Evolutionary conservation across 2,888 invertebrate species (phyloP).

Genomic region (Seira ritae): DNA sequence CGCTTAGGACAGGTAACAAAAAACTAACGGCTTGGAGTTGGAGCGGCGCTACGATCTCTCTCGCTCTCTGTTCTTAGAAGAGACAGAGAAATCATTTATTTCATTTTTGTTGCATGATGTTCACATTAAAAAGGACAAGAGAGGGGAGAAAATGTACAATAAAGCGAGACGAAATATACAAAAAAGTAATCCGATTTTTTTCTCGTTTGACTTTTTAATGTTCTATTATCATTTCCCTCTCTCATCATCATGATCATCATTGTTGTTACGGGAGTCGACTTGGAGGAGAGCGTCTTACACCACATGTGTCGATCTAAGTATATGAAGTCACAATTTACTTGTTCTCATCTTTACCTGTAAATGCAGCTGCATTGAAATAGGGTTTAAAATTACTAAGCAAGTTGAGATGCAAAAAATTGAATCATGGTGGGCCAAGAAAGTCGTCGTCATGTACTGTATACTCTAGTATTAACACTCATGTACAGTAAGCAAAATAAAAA

Average conservation of each 20-base stretch:
- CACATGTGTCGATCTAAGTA: not conserved
- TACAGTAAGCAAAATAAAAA: no score
- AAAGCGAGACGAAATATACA: not conserved
- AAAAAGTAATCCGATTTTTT: conserved; percentile 50
- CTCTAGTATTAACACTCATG: no score
- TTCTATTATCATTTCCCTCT: not conserved
- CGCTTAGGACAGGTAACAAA: conserved; percentile 19
- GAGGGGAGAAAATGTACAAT: conserved; percentile 1
- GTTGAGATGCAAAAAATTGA: no score
- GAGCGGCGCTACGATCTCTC: conserved; percentile 3
- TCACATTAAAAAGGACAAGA: conserved; percentile 41
- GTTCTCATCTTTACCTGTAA: not conserved
- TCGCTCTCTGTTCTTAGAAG: conserved; percentile 15
- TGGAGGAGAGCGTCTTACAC: not conserved
- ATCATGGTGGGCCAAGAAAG: no score
- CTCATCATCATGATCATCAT: no score
- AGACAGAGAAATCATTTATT: conserved; percentile 44
- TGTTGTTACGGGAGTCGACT: not conserved
- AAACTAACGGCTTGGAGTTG: conserved; percentile 9
- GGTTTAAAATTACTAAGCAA: no score
- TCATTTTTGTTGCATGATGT: conserved; percentile 49
- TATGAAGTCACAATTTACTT: not conserved
- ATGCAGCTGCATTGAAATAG: no score
- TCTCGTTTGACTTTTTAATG: conserved; percentile 29
- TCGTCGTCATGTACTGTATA: no score